Evolutionary conservation across 2,888 invertebrate genomes (phyloP).

Genomic region (Tipula helvola): DNA sequence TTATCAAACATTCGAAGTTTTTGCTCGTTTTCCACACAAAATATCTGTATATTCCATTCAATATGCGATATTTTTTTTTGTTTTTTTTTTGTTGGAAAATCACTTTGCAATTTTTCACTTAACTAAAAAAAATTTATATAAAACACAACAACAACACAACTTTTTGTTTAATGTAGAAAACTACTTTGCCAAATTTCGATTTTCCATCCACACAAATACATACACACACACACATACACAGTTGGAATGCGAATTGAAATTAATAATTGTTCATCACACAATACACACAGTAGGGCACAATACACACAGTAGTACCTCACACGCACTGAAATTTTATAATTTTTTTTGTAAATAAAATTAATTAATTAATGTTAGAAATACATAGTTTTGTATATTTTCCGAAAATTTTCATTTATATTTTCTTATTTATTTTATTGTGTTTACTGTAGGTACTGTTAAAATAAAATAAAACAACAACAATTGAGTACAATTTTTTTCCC

Average conservation of each 20-base stretch:
- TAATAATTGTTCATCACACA: neutral
- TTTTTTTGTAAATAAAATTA: neutral
- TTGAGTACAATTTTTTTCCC: neutral
- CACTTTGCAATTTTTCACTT: slow-evolving; percentile 4
- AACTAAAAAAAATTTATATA: neutral
- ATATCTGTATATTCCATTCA: neutral
- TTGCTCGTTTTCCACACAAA: neutral
- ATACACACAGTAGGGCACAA: neutral
- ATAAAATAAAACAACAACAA: neutral
- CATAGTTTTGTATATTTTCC: neutral
- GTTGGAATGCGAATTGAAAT: neutral
- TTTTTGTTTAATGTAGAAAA: neutral
- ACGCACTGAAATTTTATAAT: neutral
- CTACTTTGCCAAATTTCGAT: slow-evolving; percentile 4
- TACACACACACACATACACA: neutral
- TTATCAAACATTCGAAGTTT: neutral
- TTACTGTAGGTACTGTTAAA: neutral
- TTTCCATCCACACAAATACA: neutral
- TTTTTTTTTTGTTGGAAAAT: neutral
- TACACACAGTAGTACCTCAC: neutral
- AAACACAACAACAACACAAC: neutral
- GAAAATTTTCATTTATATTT: neutral
- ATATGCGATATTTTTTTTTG: neutral
- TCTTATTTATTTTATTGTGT: neutral
- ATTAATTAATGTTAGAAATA: neutral